A percentile compares a stretch with the other conserved stretches of the same genome.
Conservation (phyloP, 2,113 vertebrate species). For the Hypocryptadius cinnamomeus region DNA sequence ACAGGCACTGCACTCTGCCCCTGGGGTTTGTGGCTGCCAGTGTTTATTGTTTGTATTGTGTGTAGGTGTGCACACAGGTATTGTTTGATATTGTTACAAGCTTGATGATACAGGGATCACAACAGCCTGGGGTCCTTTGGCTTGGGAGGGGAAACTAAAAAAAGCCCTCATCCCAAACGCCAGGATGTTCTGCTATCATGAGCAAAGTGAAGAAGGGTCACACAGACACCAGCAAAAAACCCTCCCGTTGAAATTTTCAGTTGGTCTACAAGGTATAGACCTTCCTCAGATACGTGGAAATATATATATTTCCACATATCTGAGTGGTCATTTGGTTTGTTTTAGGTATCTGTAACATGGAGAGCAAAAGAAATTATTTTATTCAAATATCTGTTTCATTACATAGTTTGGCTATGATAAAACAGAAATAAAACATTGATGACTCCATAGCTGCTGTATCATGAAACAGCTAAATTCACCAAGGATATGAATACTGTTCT, state of each 20-base stretch:
- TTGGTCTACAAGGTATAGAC: background rate
- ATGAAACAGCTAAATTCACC: background rate
- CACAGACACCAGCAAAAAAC: rapidly evolving
- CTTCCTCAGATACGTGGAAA: too few relatives aligned
- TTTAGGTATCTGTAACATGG: background rate
- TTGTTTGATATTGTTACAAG: background rate
- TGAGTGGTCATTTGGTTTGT: background rate
- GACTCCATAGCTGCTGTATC: background rate
- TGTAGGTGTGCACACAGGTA: background rate
- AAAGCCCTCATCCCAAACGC: background rate
- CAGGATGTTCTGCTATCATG: background rate
- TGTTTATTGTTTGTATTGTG: rapidly evolving
- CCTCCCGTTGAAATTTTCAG: background rate
- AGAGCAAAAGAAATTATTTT: background rate
- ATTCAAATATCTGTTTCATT: background rate
- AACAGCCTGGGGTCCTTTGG: background rate
- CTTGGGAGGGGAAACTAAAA: background rate
- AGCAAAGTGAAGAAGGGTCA: background rate
- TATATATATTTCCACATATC: background rate
- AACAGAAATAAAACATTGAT: background rate
- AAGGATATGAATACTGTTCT: background rate
- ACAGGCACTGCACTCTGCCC: background rate
- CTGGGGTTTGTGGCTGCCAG: background rate
- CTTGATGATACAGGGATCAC: background rate
- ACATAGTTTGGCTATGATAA: background rate